Conservation (phyloP, 2,797 vertebrate genomes). For the Pseudopleuronectes americanus region DNA sequence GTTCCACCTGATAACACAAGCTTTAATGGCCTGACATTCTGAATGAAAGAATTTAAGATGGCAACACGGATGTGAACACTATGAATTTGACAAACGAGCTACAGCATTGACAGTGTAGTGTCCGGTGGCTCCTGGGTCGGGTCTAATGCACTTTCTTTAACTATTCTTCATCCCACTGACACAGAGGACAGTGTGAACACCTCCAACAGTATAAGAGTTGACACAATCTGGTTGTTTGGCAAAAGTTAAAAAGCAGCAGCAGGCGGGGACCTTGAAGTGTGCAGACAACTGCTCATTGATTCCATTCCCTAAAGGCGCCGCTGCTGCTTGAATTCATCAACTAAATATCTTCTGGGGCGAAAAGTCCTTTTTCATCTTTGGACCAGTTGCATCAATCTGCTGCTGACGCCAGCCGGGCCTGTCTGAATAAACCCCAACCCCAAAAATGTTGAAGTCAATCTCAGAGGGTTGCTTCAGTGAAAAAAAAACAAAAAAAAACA, state of each 20-base stretch:
- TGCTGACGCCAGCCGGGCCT: constrained; percentile 51
- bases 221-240: constrained; percentile 50
- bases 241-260: constrained; percentile 47
- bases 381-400: constrained; percentile 65
- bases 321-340: constrained; percentile 53
- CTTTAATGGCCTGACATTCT: constrained; percentile 58
- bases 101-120: constrained; percentile 33
- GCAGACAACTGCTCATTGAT: constrained; percentile 56
- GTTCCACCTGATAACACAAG: constrained; percentile 61
- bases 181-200: constrained; percentile 29
- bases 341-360: constrained; percentile 53
- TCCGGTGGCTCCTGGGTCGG: constrained; percentile 33
- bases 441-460: constrained; percentile 45
- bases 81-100: constrained; percentile 55
- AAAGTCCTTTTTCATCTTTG: constrained; percentile 51
- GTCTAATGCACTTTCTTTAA: constrained; percentile 45
- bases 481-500: constrained; percentile 63
- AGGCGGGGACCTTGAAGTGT: constrained; percentile 42
- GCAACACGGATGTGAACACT: constrained; percentile 55
- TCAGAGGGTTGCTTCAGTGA: constrained; percentile 52
- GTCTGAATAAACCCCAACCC: constrained; percentile 50
- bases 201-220: constrained; percentile 31
- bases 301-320: constrained; percentile 34
- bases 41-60: constrained; percentile 62
- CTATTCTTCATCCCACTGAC: constrained; percentile 46